Conservation (phyloP, 1,140 invertebrate genomes). For the Anoplolepis gracilipes region DNA sequence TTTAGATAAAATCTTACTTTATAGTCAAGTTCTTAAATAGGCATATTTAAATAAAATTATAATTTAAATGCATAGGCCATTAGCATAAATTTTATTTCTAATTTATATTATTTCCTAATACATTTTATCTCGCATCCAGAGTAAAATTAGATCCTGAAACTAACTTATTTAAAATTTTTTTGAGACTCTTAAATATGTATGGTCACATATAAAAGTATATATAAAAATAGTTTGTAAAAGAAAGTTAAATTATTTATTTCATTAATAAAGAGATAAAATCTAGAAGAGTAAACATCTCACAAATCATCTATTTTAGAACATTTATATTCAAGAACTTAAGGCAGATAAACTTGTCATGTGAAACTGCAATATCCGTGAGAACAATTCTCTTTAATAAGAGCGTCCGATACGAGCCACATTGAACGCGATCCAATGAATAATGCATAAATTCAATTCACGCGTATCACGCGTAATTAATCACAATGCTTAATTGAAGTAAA, state of each 20-base stretch:
- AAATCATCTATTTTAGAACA: not conserved
- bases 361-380: conserved; percentile 29
- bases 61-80: not conserved
- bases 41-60: not conserved
- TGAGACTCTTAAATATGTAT: not conserved
- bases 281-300: not conserved
- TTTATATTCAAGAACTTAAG: conserved; percentile 27
- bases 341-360: conserved; percentile 3
- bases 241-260: not conserved
- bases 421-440: conserved; percentile 45
- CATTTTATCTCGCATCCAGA: not conserved
- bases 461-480: conserved; percentile 43
- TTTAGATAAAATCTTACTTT: not conserved
- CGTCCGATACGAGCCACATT: conserved; percentile 4
- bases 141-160: not conserved
- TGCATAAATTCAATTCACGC: conserved; percentile 47
- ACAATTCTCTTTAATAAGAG: conserved; percentile 49
- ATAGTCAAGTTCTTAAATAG: not conserved
- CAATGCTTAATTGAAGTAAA: conserved; percentile 49
- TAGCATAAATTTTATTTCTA: not conserved
- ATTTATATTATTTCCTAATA: not conserved
- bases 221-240: too few relatives aligned
- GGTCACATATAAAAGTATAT: too few relatives aligned
- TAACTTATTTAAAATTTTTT: not conserved
- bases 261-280: not conserved